Conservation (phyloP, 2,797 vertebrate genomes). For the Myiothlypis chrysogaster region DNA sequence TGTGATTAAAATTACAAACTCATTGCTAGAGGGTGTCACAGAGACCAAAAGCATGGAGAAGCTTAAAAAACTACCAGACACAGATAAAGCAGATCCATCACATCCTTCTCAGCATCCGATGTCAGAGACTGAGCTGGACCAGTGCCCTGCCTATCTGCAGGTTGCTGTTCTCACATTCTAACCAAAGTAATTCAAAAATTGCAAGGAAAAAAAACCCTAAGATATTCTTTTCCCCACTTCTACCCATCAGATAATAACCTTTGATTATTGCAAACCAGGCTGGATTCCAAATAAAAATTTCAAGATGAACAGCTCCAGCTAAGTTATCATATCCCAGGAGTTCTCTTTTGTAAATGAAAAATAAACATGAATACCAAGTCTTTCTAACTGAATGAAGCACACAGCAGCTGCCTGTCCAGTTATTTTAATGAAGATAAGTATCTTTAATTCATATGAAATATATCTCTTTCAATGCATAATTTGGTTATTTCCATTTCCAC, state of each 20-base stretch:
- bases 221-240: neutral
- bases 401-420: neutral
- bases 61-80: neutral
- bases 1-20: neutral
- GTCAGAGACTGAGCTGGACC: neutral
- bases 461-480: neutral
- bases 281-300: slow-evolving; percentile 13
- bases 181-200: neutral
- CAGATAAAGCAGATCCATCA: neutral
- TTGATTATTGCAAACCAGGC: neutral
- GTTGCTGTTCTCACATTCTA: neutral
- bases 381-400: neutral
- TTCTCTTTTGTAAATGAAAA: slow-evolving; percentile 8
- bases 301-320: neutral
- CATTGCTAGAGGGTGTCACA: neutral
- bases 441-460: neutral
- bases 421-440: neutral
- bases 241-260: neutral
- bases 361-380: neutral
- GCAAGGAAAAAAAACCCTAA: neutral
- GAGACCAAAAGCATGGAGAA: neutral
- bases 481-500: neutral
- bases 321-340: neutral
- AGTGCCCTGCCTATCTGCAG: fast-evolving
- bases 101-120: neutral